Conservation (phyloP, 1,140 invertebrate genomes). For the Coboldia fuscipes region DNA sequence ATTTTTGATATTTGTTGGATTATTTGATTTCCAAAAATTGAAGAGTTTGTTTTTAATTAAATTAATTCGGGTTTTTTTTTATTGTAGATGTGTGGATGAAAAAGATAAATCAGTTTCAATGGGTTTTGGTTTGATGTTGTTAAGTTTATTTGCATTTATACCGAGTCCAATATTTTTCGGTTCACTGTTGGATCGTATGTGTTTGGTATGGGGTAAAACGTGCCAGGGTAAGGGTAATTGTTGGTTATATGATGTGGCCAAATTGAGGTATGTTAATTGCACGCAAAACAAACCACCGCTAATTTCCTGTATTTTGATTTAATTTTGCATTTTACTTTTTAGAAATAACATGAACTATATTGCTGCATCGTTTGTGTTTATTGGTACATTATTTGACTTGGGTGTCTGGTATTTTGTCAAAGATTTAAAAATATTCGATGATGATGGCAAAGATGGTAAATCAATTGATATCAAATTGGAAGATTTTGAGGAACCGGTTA, state of each 20-base stretch:
- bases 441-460: too few relatives aligned
- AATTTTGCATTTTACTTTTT: background rate
- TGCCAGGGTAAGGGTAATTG: conserved; percentile 48
- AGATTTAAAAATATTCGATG: conserved; percentile 46
- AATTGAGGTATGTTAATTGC: conserved; percentile 35
- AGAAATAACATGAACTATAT: conserved; percentile 40
- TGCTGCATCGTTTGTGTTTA: conserved; percentile 35
- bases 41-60: background rate
- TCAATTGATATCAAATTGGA: too few relatives aligned
- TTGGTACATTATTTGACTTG: conserved; percentile 39
- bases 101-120: conserved; percentile 48
- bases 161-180: conserved; percentile 52
- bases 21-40: background rate
- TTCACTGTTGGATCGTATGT: conserved; percentile 42
- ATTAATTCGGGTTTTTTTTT: conserved; percentile 2
- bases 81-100: conserved; percentile 38
- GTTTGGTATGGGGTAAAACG: conserved; percentile 51
- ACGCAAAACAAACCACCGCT: too few relatives aligned
- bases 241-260: conserved; percentile 44
- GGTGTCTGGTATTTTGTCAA: conserved; percentile 46
- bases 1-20: background rate
- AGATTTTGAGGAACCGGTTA: too few relatives aligned
- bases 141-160: conserved; percentile 45
- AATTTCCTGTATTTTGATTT: background rate
- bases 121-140: conserved; percentile 39